Conservation (phyloP, 2,113 vertebrate species). For the Laticauda laticaudata region DNA sequence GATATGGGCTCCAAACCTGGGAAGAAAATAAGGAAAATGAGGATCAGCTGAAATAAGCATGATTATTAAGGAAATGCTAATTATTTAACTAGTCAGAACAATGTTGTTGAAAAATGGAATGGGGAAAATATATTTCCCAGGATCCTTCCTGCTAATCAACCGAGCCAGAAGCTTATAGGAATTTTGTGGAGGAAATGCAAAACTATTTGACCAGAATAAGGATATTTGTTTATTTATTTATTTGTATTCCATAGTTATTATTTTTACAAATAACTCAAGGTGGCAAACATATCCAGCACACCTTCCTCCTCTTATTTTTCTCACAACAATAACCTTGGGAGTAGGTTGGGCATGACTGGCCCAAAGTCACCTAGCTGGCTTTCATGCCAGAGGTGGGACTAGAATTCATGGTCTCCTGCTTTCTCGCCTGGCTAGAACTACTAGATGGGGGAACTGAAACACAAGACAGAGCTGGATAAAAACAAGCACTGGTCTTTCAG, state of each 20-base stretch:
- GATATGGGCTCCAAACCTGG: constrained; percentile 85
- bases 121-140: too few species aligned
- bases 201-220: too few species aligned
- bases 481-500: not conserved
- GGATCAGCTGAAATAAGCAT: not conserved
- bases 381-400: too few species aligned
- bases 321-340: not conserved
- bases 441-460: not conserved
- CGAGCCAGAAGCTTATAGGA: not conserved
- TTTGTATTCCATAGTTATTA: not conserved
- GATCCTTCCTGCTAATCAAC: not conserved
- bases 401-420: too few species aligned
- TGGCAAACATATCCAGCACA: not conserved
- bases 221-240: not conserved
- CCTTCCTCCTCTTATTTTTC: not conserved
- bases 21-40: not conserved
- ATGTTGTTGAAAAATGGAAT: not conserved
- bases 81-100: not conserved
- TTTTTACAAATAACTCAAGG: not conserved
- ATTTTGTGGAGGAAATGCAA: not conserved
- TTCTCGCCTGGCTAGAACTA: too few species aligned
- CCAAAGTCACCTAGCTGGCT: not conserved
- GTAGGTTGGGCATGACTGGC: not conserved
- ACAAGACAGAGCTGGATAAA: not conserved
- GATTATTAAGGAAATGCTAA: not conserved